phyloP scores from a whole-genome alignment of 2,113 vertebrate species.

The Dolichallabes microphthalmus region DNA sequence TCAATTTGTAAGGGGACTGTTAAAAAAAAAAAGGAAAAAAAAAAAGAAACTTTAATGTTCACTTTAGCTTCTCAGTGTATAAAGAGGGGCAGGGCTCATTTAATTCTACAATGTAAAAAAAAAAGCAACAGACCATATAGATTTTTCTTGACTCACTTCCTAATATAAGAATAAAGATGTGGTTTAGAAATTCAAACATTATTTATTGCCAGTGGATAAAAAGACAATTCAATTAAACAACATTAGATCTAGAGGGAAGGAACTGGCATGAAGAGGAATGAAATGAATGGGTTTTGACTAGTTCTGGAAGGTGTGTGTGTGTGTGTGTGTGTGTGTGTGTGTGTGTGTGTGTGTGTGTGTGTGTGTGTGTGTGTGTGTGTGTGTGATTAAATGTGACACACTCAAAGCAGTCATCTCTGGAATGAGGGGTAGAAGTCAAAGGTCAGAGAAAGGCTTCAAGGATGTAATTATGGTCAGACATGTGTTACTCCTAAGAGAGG shows the following conservation, averaged over 20 bases:
- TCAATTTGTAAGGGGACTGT: neutral
- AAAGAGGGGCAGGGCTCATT: neutral
- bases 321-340: neutral
- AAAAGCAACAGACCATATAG: neutral
- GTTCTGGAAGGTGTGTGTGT: neutral
- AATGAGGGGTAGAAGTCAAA: conserved; percentile 33
- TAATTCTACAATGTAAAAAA: neutral
- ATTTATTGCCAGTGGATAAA: conserved; percentile 31
- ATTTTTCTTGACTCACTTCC: conserved; percentile 9
- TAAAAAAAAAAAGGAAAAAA: neutral
- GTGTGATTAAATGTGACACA: conserved; percentile 34
- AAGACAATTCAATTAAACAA: conserved; percentile 24
- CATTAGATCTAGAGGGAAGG: conserved; percentile 26
- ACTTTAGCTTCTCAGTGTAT: neutral
- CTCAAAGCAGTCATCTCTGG: conserved; percentile 30
- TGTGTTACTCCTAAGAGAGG: conserved; percentile 47
- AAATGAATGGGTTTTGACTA: conserved; percentile 35
- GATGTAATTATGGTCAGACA: conserved; percentile 56
- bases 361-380: conserved; percentile 4
- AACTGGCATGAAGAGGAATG: conserved; percentile 10
- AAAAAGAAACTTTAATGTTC: neutral
- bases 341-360: neutral
- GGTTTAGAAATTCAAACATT: conserved; percentile 26
- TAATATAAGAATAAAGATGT: conserved; percentile 15
- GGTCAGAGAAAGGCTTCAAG: conserved; percentile 45